phyloP scores from a whole-genome alignment of 2,888 invertebrate genomes.

The Oxystoma pomonae region DNA sequence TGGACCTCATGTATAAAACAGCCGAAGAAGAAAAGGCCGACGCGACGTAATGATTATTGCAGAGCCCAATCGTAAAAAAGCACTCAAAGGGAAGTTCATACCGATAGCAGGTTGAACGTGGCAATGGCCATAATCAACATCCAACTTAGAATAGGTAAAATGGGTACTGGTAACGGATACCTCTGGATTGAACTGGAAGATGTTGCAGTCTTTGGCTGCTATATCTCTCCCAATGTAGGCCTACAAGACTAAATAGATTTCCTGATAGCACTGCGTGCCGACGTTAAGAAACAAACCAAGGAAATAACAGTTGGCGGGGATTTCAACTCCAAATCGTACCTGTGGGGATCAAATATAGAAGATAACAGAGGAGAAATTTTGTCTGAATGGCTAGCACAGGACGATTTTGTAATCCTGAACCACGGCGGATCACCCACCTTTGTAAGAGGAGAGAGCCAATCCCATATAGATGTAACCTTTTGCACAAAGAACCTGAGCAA shows the following conservation, averaged over 20 bases:
- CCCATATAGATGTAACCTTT: constrained; percentile 15
- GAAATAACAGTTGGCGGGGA: constrained; percentile 8
- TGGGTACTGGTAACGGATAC: neutral
- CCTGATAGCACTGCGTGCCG: neutral
- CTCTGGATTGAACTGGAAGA: neutral
- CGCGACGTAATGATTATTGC: constrained; percentile 14
- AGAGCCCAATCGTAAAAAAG: constrained; percentile 15
- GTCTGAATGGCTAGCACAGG: constrained; percentile 10
- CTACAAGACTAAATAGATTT: neutral
- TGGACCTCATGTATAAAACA: constrained; percentile 15
- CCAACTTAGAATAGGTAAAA: neutral
- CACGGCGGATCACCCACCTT: constrained; percentile 10
- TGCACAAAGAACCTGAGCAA: neutral
- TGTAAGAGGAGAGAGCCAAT: neutral
- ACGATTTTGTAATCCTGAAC: too few relatives aligned
- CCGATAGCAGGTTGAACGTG: neutral
- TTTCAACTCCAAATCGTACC: constrained; percentile 14
- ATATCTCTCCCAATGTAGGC: neutral
- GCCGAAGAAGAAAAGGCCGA: constrained; percentile 9
- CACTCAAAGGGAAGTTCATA: neutral
- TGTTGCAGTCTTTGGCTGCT: neutral
- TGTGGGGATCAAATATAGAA: constrained; percentile 9
- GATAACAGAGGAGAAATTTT: constrained; percentile 10
- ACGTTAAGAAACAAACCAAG: constrained; percentile 1
- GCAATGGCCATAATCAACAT: neutral